Conservation (phyloP, 2,797 vertebrate species). For the Sebastes nivosus region DNA sequence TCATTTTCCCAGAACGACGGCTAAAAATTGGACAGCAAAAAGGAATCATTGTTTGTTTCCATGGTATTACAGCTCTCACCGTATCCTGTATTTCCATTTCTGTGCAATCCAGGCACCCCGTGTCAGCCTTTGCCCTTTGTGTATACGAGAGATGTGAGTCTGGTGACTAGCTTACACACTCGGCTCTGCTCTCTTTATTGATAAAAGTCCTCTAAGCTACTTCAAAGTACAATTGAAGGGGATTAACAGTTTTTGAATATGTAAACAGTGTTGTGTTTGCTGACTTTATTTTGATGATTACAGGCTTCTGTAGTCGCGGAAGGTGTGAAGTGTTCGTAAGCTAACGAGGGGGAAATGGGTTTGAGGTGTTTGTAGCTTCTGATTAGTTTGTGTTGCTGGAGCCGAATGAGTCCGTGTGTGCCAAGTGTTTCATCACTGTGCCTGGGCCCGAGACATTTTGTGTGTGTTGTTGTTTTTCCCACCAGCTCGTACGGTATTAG, state of each 20-base stretch:
- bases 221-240: constrained; percentile 48
- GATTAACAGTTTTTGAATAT: constrained; percentile 55
- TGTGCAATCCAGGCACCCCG: constrained; percentile 3
- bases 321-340: constrained; percentile 29
- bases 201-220: constrained; percentile 59
- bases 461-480: background rate
- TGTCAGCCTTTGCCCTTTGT: constrained; percentile 29
- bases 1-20: background rate
- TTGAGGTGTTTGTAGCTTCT: constrained; percentile 9
- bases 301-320: constrained; percentile 7
- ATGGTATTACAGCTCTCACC: constrained; percentile 1
- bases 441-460: background rate
- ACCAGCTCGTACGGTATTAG: background rate
- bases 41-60: constrained; percentile 33
- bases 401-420: constrained; percentile 1
- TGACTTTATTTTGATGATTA: constrained; percentile 32
- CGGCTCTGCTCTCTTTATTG: constrained; percentile 34
- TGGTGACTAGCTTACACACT: constrained; percentile 31
- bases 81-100: constrained; percentile 32
- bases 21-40: constrained; percentile 25
- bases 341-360: constrained; percentile 13
- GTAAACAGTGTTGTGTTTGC: constrained; percentile 49
- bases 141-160: background rate
- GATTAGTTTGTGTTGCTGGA: constrained; percentile 26
- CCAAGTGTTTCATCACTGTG: constrained; percentile 7